phyloP scores from a whole-genome alignment of 2,797 vertebrate species.

The Microctenopoma lineatum region DNA sequence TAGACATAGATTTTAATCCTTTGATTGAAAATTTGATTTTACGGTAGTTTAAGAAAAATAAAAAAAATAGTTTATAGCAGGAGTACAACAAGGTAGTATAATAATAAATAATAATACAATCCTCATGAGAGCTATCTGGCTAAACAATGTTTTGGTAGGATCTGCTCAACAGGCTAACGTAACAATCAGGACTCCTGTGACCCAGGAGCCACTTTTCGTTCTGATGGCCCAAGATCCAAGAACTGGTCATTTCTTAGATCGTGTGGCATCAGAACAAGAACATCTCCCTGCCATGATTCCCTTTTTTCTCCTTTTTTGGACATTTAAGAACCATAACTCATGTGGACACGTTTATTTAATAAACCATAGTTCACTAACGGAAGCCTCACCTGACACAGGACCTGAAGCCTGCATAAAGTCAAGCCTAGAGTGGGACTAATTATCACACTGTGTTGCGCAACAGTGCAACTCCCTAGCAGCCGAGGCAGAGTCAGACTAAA shows the following conservation, averaged over 20 bases:
- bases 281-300: slow-evolving; percentile 9
- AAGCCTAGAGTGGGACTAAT: slow-evolving; percentile 63
- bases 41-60: slow-evolving; percentile 60
- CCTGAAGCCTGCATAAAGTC: slow-evolving; percentile 61
- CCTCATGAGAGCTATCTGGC: slow-evolving; percentile 67
- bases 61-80: slow-evolving; percentile 72
- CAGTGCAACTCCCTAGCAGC: slow-evolving; percentile 67
- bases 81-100: slow-evolving; percentile 59
- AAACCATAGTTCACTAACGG: slow-evolving; percentile 62
- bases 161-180: slow-evolving; percentile 42
- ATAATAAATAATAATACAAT: slow-evolving; percentile 74
- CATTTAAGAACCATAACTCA: slow-evolving; percentile 58
- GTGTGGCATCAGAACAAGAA: no score
- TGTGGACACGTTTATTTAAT: slow-evolving; percentile 1
- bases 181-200: slow-evolving; percentile 54
- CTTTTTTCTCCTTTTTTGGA: slow-evolving; percentile 42
- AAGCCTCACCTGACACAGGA: slow-evolving; percentile 67
- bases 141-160: slow-evolving; percentile 64
- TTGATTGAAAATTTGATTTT: slow-evolving; percentile 47
- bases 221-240: slow-evolving; percentile 53
- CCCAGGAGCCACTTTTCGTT: slow-evolving; percentile 56
- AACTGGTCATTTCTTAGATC: slow-evolving; percentile 7
- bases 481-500: slow-evolving; percentile 81
- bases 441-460: slow-evolving; percentile 53
- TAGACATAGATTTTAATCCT: slow-evolving; percentile 71